phyloP scores from a whole-genome alignment of 2,113 vertebrate species.

The Cettia cetti region DNA sequence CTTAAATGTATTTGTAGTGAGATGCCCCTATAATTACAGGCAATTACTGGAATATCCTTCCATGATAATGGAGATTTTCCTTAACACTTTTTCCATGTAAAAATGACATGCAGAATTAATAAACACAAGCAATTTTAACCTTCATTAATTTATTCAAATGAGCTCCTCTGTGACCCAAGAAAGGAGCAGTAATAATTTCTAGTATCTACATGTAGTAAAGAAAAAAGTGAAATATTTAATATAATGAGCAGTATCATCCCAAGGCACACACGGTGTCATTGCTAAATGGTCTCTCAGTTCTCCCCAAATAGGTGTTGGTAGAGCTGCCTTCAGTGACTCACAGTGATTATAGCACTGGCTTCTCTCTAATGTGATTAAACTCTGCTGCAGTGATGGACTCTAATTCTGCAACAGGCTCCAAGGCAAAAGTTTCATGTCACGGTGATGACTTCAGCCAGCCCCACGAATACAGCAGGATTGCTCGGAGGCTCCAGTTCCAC shows the following conservation, averaged over 20 bases:
- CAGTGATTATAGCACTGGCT: background rate
- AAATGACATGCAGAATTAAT: background rate
- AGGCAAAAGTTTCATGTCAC: background rate
- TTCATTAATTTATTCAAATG: background rate
- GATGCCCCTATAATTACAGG: background rate
- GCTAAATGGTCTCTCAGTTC: background rate
- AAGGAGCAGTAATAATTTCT: background rate
- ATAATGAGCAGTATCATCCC: background rate
- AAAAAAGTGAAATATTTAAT: background rate
- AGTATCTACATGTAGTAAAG: background rate
- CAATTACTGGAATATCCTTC: background rate
- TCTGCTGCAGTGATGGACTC: accelerated
- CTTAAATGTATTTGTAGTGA: background rate
- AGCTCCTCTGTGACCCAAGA: background rate
- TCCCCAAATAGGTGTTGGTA: background rate
- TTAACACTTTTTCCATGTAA: background rate
- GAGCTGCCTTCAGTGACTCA: background rate
- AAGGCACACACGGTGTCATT: background rate
- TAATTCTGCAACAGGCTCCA: background rate
- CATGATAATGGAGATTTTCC: background rate
- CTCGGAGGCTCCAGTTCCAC: background rate
- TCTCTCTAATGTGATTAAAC: background rate
- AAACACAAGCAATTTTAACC: background rate
- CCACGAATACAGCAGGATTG: background rate
- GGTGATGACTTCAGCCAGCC: background rate